phyloP scores from a whole-genome alignment of 2,888 invertebrate species.

The Linnaemya tessellans region DNA sequence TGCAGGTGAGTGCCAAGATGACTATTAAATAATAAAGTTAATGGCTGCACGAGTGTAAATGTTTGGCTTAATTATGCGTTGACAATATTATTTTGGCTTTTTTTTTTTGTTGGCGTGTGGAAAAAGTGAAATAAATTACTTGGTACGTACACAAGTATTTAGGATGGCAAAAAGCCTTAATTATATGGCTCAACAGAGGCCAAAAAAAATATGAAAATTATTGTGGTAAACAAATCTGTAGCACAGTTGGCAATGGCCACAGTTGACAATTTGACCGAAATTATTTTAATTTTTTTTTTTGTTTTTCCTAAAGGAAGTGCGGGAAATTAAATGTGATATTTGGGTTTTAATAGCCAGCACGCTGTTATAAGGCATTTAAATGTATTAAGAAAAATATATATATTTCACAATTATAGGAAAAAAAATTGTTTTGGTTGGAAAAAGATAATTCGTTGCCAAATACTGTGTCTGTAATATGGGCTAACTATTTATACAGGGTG shows the following conservation, averaged over 20 bases:
- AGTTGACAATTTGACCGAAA: conserved; percentile 30
- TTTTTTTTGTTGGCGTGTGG: background rate
- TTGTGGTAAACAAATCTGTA: conserved; percentile 52
- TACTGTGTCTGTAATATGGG: background rate
- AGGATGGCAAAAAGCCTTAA: conserved; percentile 29
- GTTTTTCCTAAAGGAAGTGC: background rate
- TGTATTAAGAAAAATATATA: background rate
- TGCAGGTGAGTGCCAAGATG: conserved; percentile 58
- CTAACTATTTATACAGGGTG: background rate
- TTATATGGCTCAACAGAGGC: conserved; percentile 56
- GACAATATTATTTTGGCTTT: conserved; percentile 48
- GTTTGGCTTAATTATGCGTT: conserved; percentile 53
- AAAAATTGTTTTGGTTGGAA: background rate
- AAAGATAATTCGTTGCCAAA: background rate
- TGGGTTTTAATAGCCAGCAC: background rate
- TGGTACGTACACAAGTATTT: conserved; percentile 9
- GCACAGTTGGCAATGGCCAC: conserved; percentile 47
- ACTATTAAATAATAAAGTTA: conserved; percentile 23
- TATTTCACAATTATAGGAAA: background rate
- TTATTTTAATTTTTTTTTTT: background rate
- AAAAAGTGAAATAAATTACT: conserved; percentile 27
- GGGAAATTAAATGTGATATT: conserved; percentile 1
- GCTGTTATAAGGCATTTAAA: background rate
- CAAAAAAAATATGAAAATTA: conserved; percentile 53
- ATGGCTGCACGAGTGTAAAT: conserved; percentile 15